phyloP scores from a whole-genome alignment of 2,113 vertebrate species.

The Ivindomyrus marchei region DNA sequence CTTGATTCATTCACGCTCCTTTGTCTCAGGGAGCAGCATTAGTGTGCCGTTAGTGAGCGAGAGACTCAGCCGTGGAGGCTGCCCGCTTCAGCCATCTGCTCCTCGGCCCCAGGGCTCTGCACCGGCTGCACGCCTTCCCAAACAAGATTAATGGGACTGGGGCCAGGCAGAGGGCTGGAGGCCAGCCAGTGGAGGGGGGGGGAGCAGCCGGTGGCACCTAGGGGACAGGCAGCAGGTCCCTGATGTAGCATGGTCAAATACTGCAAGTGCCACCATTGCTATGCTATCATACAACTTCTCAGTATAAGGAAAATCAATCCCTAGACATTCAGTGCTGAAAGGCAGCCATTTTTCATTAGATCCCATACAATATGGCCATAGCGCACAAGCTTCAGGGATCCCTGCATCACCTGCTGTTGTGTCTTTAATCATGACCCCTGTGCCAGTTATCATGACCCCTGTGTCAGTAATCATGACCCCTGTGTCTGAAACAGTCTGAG shows the following conservation, averaged over 20 bases:
- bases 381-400: neutral
- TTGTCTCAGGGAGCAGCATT: neutral
- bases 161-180: neutral
- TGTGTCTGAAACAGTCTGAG: neutral
- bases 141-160: constrained; percentile 24
- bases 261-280: neutral
- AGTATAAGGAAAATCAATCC: neutral
- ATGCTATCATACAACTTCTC: neutral
- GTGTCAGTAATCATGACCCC: neutral
- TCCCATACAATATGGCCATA: neutral
- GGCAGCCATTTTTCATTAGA: neutral
- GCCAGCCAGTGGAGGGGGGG: neutral
- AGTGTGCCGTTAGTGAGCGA: neutral
- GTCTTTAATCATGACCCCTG: neutral
- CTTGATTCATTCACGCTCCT: neutral
- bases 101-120: constrained; percentile 19
- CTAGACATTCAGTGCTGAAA: neutral
- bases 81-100: constrained; percentile 35
- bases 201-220: neutral
- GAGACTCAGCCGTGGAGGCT: neutral
- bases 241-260: neutral
- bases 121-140: constrained; percentile 19
- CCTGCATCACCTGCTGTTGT: neutral
- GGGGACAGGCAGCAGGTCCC: constrained; percentile 6
- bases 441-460: neutral